Evolutionary conservation across 2,888 invertebrate genomes (phyloP), one percentile per base, ranked within the genome.

Genomic region (Sisyra nigra): DNA sequence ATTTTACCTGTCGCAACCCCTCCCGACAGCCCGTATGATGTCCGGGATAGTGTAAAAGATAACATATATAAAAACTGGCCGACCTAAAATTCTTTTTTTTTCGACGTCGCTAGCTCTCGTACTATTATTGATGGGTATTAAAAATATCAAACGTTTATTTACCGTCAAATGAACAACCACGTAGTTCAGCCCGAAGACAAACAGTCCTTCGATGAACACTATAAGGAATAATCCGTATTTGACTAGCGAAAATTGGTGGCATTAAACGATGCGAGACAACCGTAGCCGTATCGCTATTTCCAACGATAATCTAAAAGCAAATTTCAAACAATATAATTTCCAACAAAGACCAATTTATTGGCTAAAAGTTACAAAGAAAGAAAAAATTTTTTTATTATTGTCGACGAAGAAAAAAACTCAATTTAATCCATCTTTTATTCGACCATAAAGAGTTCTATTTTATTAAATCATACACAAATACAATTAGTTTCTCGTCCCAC

Each of bases 151-250:
- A 41, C 17, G 10, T 9, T 33, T 50, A 58, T 67, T 70, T 59
- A 80, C 80, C 76, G 55, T 68, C 67, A 57, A 76, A 77, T 19
- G 63, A 62, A 59, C 84, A 85, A 37, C 84, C 84, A 50, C 75
- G 72, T 40, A 85, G 61, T 58, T 85, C 85, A 47, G 83, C 69
- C 42, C 84, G 64, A 54, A 85, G 68, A 59, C 85, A 85, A 44
- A 83, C 77, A 3, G 80, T 82, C 46, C 82, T 67, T 10, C 74
- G 66, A 54, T 77, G 75, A 32, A 75, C 69, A 52, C 80, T 77
- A 62, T 78, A 78, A 1, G 85, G 85, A 44, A 84, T 65, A 47
- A 85, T 67, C 40, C 84, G 71, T 39, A 85, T 67, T 56, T 74
- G 71, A 49, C 71, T 73, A 14, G 81, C 83, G 49, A 82, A 74